Percentiles rank a stretch among this genome's conserved stretches.
These are phyloP conservation scores for Listrodromus nycthemerus DNA, from an alignment of 2,888 invertebrate genomes.

Conservation along the genomic window DNA sequence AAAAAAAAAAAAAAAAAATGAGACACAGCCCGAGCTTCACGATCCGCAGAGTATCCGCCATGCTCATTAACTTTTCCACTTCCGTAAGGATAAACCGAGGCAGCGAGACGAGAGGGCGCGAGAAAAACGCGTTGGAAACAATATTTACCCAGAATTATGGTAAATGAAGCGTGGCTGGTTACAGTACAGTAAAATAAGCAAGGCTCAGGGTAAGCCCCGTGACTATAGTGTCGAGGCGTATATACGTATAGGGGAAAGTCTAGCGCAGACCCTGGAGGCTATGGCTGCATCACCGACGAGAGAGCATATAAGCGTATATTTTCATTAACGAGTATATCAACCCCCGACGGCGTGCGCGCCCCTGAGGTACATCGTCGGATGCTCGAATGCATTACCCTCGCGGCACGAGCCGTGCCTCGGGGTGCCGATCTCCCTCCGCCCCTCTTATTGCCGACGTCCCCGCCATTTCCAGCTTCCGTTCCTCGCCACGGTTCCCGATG, in stretches of 20 bases:
- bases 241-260: conserved; percentile 32
- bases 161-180: conserved; percentile 29
- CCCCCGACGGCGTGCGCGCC: conserved; percentile 63
- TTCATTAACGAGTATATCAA: conserved; percentile 74
- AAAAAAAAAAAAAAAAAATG: no score
- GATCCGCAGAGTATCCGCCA: not conserved
- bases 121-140: conserved; percentile 37
- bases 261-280: conserved; percentile 53
- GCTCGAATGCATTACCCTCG: conserved; percentile 67
- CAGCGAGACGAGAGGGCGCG: conserved; percentile 2
- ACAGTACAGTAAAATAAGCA: conserved; percentile 10
- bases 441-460: conserved; percentile 17
- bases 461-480: conserved; percentile 57
- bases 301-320: conserved; percentile 70
- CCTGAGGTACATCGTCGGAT: conserved; percentile 67
- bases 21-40: not conserved
- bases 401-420: conserved; percentile 69
- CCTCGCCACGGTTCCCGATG: conserved; percentile 12
- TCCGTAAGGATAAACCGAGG: not conserved
- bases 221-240: not conserved
- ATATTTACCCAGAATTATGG: conserved; percentile 49
- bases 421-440: conserved; percentile 37
- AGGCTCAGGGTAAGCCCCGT: conserved; percentile 3
- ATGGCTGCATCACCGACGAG: conserved; percentile 42
- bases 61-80: not conserved